Conservation (phyloP, 1,140 invertebrate species). For the Drosophila willistoni region DNA sequence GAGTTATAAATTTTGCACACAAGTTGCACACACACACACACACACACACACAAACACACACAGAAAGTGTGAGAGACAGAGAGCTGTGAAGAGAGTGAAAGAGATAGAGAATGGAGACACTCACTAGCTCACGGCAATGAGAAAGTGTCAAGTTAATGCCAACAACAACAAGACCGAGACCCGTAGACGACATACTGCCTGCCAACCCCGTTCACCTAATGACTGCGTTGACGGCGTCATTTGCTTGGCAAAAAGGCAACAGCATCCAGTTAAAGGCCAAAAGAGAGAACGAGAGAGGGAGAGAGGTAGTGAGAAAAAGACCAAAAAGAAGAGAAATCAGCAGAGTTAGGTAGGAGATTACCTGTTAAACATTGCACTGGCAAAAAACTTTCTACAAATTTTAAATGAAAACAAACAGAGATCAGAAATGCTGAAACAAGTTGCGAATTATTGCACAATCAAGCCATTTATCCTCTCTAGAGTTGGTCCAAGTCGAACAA, state of each 20-base stretch:
- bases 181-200: slow-evolving; percentile 27
- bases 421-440: no score
- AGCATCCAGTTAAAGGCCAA: slow-evolving; percentile 14
- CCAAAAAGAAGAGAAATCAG: background rate
- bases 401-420: no score
- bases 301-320: background rate
- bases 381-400: no score
- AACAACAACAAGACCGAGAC: slow-evolving; percentile 43
- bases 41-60: slow-evolving; percentile 18
- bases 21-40: slow-evolving; percentile 32
- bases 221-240: slow-evolving; percentile 75
- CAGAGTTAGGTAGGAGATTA: background rate
- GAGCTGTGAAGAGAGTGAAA: slow-evolving; percentile 18
- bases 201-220: slow-evolving; percentile 50
- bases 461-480: background rate
- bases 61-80: slow-evolving; percentile 10
- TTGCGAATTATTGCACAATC: no score
- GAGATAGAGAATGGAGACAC: slow-evolving; percentile 28
- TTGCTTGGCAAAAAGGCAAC: slow-evolving; percentile 62
- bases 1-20: slow-evolving; percentile 71
- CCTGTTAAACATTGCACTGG: background rate
- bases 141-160: slow-evolving; percentile 79
- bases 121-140: slow-evolving; percentile 69
- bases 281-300: background rate
- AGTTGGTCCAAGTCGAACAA: no score